Evolutionary conservation across 2,113 vertebrate species (phyloP), one percentile per base, ranked within the genome.

Genomic region (Dissostichus mawsoni): DNA sequence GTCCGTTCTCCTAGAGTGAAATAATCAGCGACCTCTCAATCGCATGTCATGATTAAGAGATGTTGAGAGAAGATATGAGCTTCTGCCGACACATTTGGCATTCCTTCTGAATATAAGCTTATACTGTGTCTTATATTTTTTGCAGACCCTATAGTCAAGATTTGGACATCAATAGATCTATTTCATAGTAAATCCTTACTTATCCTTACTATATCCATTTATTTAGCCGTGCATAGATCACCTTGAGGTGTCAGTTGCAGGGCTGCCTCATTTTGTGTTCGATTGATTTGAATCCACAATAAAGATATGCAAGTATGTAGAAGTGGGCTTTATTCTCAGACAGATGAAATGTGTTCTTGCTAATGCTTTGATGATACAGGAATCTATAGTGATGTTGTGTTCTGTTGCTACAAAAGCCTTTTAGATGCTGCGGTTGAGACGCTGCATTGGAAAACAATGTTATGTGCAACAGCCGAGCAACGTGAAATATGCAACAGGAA

Each of bases 181-280:
- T 29, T 29, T 29, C 3, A 29, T 29, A 5, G 36, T 8, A 41
- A 41, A 41, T 7, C 36, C 36, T 41, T 41, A 20, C 20, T 20
- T 20, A 20, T 20, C 20, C 20, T 20, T 20, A 20, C 20, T 20
- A 20, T 20, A 20, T 20, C 20, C 20, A 25, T 80, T 87, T 56
- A 57, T 81, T 72, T 25, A 61, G 64, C 56, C 45, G 45, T 45
- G 75, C 55, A 45, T 33, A n/a, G 50, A 76, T 78, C 47, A 74
- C 80, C 67, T 36, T 12, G n/a, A 65, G 82, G 73, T 20, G 50
- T 51, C 16, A 58, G 12, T 83, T 61, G 52, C 47, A 7, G 81
- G 78, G 57, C 50, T 11, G 11, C 41, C 36, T 63, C 11, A 5
- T 61, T 71, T 51, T 70, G 33, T 6, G 58, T 76, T 66, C 3